Base-by-base conservation (phyloP, 1,140 invertebrate genomes). In the Eurytemora carolleeae region DNA sequence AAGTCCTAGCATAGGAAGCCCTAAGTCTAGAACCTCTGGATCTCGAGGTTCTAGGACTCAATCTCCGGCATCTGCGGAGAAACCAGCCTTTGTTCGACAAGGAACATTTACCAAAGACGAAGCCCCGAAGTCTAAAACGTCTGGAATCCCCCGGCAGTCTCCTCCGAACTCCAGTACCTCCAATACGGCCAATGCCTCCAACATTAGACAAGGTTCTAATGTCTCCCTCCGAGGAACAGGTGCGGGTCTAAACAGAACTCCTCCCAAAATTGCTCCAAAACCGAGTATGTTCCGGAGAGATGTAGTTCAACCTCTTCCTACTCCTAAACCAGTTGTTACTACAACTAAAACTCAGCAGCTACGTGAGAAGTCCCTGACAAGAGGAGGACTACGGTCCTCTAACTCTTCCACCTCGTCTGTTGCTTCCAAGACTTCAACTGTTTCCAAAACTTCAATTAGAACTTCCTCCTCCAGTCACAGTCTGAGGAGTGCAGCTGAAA, bases 41-140 rank as follows among this genome's bases (percentile, higher is more conserved):
- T 44, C 31, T 12, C 7, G 7, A 7, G 31, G 7, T n/a, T 44
- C 31, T 44, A 7, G 31, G 7, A 44, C 31, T 12, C 31, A 44
- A 44, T 44, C 31, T 44, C 31, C 31, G 7, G 31, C 31, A 12
- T 44, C 31, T 12, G n/a, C n/a, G 7, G 31, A 24, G 57, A 22
- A 17, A 16, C 24, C 57, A 25, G 17, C 16, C 15, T 1, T 60
- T 17, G 53, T 60, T 1, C 26, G 59, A 2, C 59, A 60, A 22
- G 59, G 59, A 12, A 60, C 59, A 19, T 60, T 60, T 53, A 60
- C 59, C 7, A 60, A 60, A 23, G 59, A 60, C 1, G 59, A 60
- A 1, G 16, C 26, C 2, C 20, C 26, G 2, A n/a, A 16, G 7
- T 60, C 59, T n/a, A 24, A 57, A 24, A 24, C 21, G n/a, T 3